Conservation (phyloP, 2,113 vertebrate genomes). For the Otocyon megalotis region DNA sequence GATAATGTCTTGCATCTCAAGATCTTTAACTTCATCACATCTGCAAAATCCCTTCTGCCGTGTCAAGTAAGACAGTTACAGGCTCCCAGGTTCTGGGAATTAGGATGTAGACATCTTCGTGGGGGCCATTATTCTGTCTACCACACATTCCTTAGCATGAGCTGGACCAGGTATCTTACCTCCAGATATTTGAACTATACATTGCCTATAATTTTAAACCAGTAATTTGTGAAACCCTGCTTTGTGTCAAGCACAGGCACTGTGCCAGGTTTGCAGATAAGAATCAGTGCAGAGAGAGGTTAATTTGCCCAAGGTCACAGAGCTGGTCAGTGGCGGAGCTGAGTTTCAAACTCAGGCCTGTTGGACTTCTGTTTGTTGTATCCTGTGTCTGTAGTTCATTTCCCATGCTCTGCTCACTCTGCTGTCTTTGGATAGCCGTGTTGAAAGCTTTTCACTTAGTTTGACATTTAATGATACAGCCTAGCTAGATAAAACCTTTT, state of each 20-base stretch:
- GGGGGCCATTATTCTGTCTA: neutral
- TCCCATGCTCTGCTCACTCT: slow-evolving; percentile 42
- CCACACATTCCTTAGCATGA: slow-evolving; percentile 9
- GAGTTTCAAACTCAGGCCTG: neutral
- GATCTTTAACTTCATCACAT: slow-evolving; percentile 26
- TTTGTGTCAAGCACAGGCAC: neutral
- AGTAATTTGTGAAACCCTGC: slow-evolving; percentile 35
- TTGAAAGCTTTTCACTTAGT: slow-evolving; percentile 68
- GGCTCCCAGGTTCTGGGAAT: slow-evolving; percentile 2
- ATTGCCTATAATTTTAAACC: slow-evolving; percentile 46
- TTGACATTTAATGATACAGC: slow-evolving; percentile 62
- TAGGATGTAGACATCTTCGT: neutral
- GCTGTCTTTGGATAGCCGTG: slow-evolving; percentile 39
- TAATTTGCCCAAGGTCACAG: neutral
- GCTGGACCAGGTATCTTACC: neutral
- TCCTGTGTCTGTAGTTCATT: neutral
- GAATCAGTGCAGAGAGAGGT: neutral
- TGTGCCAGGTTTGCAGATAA: slow-evolving; percentile 12
- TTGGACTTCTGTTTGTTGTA: neutral
- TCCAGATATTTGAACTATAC: slow-evolving; percentile 26
- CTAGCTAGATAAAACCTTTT: slow-evolving; percentile 68
- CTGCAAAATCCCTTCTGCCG: slow-evolving; percentile 19
- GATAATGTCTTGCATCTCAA: neutral
- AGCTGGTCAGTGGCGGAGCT: neutral
- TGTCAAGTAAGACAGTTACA: neutral